Base-by-base conservation (phyloP, 2,113 vertebrate genomes). In the Polyodon spathula region DNA sequence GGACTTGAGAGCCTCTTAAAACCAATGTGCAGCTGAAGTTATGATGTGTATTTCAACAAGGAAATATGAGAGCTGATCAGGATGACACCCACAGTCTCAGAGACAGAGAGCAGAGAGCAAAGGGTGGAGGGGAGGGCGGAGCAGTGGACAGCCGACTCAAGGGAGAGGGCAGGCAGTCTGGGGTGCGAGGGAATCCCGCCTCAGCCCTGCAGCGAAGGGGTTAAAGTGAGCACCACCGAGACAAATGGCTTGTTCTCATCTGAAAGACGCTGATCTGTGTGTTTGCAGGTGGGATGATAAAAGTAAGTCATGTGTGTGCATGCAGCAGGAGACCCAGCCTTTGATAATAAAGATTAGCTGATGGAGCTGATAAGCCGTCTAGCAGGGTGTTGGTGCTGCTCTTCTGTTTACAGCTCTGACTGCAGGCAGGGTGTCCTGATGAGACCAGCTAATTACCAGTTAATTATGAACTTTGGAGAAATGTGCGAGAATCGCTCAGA, bases 301-400 rank as follows among this genome's bases (percentile, higher is more conserved):
- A 75, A 76, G 62, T 66, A 58, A 66, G 68, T 73, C 68, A 62
- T 64, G 74, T 75, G 71, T 75, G 56, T 73, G 71, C 69, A 65
- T 78, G 73, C 71, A 70, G 64, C 41, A 67, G 65, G 40, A 27
- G 27, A 27, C 27, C 27, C 27, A 27, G 27, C 27, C 27, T 80
- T 82, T 89, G 85, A 90, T 90, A 85, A 76, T 86, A 80, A 83
- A 84, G 85, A 88, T 84, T 87, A 86, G 72, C 76, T 85, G 86
- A 81, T 86, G 80, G 52, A 39, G 68, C 14, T 46, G 8, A 46
- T 46, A 46, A 27, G 27, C 27, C 1, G 27, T 27, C 27, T 27
- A 27, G 27, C 27, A 27, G 27, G 27, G 27, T 27, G 27, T 3
- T 27, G 27, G 27, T 27, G 27, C 27, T 27, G 27, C 27, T 27